Evolutionary conservation across 2,888 invertebrate genomes (phyloP), one percentile per base, ranked within the genome.

Genomic region (Thera obeliscata): DNA sequence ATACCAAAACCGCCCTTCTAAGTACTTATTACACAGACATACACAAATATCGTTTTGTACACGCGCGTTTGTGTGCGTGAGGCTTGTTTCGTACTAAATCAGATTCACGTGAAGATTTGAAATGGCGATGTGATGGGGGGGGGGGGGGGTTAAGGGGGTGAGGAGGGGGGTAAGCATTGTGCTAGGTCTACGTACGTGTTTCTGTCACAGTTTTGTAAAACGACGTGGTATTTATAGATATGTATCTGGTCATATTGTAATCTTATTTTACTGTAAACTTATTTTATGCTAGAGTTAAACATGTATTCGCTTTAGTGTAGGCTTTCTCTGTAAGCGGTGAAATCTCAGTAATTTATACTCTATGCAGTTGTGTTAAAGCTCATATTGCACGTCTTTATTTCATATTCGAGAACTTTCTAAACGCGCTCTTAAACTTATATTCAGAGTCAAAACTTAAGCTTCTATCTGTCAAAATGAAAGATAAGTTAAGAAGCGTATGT

Each of bases 221-320:
- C 46, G 66, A 52, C 11, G 61, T 7, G 55, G 48, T 48, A 22
- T 63, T 77, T 76, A 77, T 50, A 62, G 55, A 83, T 81, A 78
- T 82, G 82, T 82, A 82, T 88, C 87, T 86, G 89, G 89, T 90
- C 89, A 87, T 86, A 67, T 63, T 60, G 55, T 68, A 84, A 71
- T 86, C 81, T 84, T 86, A 85, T 81, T 81, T 84, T 22, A 22
- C 22, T 22, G 22, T 22, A 22, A 38, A 38, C 38, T 38, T 38
- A 38, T 38, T 81, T 86, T 85, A 81, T 81, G 83, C 84, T 89
- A 89, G 87, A 80, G 88, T 84, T 87, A 88, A 82, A 83, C 81
- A 86, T 82, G 83, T 87, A 87, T 87, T 88, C 88, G 90, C 91
- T 88, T 89, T 91, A 91, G 87, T 70, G 81, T 90, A 90, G 88